These are phyloP conservation scores for Tiliqua scincoides DNA, from an alignment of 2,113 vertebrate genomes.

Conservation along the genomic window DNA sequence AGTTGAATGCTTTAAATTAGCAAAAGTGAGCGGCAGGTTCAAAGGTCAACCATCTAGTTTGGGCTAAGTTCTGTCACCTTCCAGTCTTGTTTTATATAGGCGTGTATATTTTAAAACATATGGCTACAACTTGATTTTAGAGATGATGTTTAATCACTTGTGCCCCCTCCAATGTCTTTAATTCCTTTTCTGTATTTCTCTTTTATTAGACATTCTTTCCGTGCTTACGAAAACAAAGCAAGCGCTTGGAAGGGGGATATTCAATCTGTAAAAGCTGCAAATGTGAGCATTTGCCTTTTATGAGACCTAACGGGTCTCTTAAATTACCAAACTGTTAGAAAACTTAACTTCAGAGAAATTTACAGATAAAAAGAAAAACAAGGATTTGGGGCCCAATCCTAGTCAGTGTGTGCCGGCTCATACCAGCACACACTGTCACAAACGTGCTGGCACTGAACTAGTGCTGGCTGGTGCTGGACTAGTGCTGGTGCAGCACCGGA, in stretches of 20 bases:
- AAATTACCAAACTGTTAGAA: conserved; percentile 84
- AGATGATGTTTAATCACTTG: conserved; percentile 61
- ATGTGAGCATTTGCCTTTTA: conserved; percentile 86
- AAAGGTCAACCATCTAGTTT: conserved; percentile 29
- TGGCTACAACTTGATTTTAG: conserved; percentile 65
- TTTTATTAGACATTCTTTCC: conserved; percentile 82
- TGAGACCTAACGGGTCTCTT: conserved; percentile 83
- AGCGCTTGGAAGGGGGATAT: conserved; percentile 78
- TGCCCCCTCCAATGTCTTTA: conserved; percentile 62
- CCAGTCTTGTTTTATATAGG: conserved; percentile 9
- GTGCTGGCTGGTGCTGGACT: too few species aligned
- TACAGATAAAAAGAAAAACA: conserved; percentile 60
- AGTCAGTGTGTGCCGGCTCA: too few species aligned
- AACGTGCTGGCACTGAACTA: too few species aligned
- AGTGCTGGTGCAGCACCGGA: too few species aligned
- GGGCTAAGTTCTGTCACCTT: conserved; percentile 28
- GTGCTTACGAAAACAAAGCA: conserved; percentile 83
- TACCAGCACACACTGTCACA: too few species aligned
- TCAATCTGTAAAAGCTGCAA: conserved; percentile 78
- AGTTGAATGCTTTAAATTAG: conserved; percentile 37
- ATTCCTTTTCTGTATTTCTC: conserved; percentile 72
- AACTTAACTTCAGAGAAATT: conserved; percentile 74
- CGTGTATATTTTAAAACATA: conserved; percentile 55
- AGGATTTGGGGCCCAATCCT: too few species aligned
- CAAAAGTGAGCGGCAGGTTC: conserved; percentile 37